Percentiles rank a stretch among this genome's conserved stretches.
Conservation (phyloP, 2,113 vertebrate genomes). For the Bubalus kerabau region DNA sequence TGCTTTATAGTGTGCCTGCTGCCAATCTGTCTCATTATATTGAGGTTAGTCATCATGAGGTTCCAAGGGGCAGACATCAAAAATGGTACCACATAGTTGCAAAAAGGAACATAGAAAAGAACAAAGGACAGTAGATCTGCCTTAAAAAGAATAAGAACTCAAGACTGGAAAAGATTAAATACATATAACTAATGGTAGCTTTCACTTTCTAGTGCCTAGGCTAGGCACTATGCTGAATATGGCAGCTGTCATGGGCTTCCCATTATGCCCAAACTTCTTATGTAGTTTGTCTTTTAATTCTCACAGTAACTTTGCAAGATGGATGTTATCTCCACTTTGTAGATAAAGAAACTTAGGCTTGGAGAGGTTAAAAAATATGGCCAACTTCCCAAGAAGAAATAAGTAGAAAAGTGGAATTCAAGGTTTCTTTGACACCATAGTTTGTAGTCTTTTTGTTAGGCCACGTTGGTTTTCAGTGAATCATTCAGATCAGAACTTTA, state of each 20-base stretch:
- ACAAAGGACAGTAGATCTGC: neutral
- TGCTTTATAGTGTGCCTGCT: neutral
- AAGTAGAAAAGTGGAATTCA: constrained; percentile 16
- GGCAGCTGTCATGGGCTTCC: neutral
- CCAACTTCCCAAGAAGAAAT: neutral
- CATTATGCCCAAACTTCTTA: neutral
- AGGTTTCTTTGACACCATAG: neutral
- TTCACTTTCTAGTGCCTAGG: neutral
- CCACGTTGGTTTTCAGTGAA: neutral
- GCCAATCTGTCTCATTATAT: neutral
- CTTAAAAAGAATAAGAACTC: neutral
- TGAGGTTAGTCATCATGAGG: neutral
- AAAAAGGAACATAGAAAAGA: constrained; percentile 25
- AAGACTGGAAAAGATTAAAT: constrained; percentile 16
- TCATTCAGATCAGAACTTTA: neutral
- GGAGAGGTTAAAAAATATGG: neutral
- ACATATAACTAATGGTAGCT: neutral
- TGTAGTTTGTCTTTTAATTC: constrained; percentile 3
- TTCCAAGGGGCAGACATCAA: neutral
- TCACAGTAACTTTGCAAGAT: neutral
- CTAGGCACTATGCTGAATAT: neutral
- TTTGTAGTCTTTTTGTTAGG: neutral
- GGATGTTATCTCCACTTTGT: neutral
- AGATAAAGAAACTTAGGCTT: neutral
- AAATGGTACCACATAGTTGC: neutral